phyloP scores from a whole-genome alignment of 1,140 invertebrate genomes.

The Varroa destructor region DNA sequence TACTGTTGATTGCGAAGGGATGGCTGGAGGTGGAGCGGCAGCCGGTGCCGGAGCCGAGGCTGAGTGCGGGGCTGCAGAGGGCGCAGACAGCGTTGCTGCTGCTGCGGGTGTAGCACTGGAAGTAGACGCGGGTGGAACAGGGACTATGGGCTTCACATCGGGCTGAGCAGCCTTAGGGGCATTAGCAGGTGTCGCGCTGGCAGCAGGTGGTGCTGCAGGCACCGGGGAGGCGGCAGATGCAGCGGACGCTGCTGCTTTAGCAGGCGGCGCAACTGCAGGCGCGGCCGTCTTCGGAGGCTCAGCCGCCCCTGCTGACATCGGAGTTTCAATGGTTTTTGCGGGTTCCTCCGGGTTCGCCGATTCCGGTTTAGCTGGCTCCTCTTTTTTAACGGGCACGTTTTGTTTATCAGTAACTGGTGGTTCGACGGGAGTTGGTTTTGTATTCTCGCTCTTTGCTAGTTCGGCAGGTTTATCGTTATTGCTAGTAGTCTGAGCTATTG shows the following conservation, averaged over 20 bases:
- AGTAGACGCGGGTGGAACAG: neutral
- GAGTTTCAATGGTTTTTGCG: neutral
- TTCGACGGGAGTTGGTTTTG: too few relatives aligned
- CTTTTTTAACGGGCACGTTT: too few relatives aligned
- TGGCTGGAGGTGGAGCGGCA: neutral
- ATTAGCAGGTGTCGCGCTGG: neutral
- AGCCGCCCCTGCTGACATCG: neutral
- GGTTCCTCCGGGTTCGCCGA: too few relatives aligned
- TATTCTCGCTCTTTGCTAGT: too few relatives aligned
- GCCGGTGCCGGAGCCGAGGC: neutral
- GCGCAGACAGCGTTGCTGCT: neutral
- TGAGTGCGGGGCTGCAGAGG: neutral
- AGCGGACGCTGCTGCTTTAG: conserved; percentile 1
- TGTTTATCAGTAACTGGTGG: too few relatives aligned
- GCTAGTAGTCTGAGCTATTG: neutral
- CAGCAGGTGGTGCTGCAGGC: neutral
- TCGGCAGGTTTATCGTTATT: conserved; percentile 10
- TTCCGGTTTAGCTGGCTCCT: too few relatives aligned
- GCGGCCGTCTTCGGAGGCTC: neutral
- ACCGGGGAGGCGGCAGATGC: neutral
- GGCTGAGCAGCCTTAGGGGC: neutral
- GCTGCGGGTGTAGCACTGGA: neutral
- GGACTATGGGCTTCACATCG: too few relatives aligned
- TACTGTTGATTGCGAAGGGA: neutral
- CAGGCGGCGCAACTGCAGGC: conserved; percentile 1